Conservation (phyloP, 2,888 invertebrate species). For the Gryllus longicercus region DNA sequence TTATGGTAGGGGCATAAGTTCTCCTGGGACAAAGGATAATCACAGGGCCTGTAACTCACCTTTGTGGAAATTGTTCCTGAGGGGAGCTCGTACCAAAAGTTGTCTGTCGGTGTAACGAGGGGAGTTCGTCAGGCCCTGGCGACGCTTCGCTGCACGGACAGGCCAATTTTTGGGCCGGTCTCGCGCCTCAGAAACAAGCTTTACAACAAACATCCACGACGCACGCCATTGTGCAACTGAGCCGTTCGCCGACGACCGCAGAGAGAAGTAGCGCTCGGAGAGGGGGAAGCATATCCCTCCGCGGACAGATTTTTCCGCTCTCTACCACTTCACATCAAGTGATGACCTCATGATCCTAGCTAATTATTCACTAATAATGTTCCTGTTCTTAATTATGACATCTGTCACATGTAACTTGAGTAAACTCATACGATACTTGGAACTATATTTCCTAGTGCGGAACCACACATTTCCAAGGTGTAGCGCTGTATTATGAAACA, state of each 20-base stretch:
- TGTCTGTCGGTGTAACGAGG: conserved; percentile 35
- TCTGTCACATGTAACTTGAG: too few species aligned
- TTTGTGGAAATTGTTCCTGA: conserved; percentile 34
- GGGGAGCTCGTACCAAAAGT: conserved; percentile 35
- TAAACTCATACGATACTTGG: too few species aligned
- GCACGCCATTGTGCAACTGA: conserved; percentile 39
- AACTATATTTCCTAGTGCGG: too few species aligned
- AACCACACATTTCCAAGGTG: not conserved
- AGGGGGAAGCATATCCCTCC: not conserved
- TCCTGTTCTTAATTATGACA: too few species aligned
- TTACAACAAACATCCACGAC: conserved; percentile 27
- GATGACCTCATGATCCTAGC: too few species aligned
- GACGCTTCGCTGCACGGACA: conserved; percentile 35
- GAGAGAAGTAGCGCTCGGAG: not conserved
- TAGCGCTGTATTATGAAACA: conserved; percentile 27
- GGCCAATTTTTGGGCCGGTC: conserved; percentile 36
- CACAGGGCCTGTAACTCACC: conserved; percentile 18
- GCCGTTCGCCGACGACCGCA: not conserved
- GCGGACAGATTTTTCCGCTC: not conserved
- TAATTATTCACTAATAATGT: too few species aligned
- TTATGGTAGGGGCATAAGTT: too few species aligned
- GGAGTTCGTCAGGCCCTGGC: conserved; percentile 33
- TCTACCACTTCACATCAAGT: not conserved
- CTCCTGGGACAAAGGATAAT: not conserved
- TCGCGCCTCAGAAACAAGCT: conserved; percentile 35